phyloP scores from a whole-genome alignment of 2,888 invertebrate genomes.

The Pasiphila rectangulata region DNA sequence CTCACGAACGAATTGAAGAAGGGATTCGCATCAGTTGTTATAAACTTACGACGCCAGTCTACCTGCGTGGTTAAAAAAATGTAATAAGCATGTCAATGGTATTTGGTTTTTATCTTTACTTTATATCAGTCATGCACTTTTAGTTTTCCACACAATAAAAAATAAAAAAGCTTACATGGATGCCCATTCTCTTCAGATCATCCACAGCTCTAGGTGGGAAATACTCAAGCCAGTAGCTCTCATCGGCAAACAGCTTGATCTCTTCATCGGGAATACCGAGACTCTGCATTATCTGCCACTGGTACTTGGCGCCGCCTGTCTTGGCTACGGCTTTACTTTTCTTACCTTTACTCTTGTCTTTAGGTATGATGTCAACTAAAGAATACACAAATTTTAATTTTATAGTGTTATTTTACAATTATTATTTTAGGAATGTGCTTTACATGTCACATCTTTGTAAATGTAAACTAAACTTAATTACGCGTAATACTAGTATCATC shows the following conservation, averaged over 20 bases:
- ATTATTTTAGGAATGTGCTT: too few species aligned
- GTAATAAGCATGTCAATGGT: background rate
- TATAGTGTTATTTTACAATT: too few species aligned
- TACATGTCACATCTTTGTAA: too few species aligned
- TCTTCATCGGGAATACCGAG: slow-evolving; percentile 95
- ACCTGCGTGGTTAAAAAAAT: slow-evolving; percentile 82
- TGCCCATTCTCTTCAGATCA: slow-evolving; percentile 94
- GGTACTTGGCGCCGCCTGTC: slow-evolving; percentile 92
- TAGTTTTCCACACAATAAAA: too few species aligned
- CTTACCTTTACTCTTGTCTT: slow-evolving; percentile 83
- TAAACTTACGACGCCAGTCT: slow-evolving; percentile 98
- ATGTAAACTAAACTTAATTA: too few species aligned
- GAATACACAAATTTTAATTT: slow-evolving; percentile 60
- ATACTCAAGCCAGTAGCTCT: slow-evolving; percentile 96
- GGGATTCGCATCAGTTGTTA: slow-evolving; percentile 98
- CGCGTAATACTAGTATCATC: too few species aligned
- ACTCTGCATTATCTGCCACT: slow-evolving; percentile 99
- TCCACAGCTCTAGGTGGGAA: slow-evolving; percentile 94
- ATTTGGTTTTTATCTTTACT: too few species aligned
- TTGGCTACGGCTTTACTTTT: slow-evolving; percentile 98
- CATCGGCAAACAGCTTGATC: slow-evolving; percentile 94
- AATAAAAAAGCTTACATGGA: slow-evolving; percentile 93
- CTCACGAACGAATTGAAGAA: slow-evolving; percentile 98
- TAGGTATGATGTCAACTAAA: slow-evolving; percentile 20
- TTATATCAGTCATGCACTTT: background rate